A percentile compares a stretch with the other conserved stretches of the same genome.
Conservation (phyloP, 35 echinoderm and acorn worm genomes). For the Heliocidaris erythrogramma region DNA sequence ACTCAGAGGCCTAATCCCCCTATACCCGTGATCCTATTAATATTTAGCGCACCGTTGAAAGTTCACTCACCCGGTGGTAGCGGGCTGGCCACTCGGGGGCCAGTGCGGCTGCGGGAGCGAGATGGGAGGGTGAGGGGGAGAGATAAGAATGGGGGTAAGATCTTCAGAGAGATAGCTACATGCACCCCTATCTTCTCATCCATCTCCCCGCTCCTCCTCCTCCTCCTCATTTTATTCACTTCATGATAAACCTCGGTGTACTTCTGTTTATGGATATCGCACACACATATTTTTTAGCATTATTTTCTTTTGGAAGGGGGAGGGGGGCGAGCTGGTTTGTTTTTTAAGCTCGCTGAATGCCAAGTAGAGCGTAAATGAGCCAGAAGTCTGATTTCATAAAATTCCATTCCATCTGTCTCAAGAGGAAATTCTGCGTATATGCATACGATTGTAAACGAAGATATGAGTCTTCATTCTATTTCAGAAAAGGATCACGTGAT, state of each 20-base stretch:
- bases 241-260: neutral
- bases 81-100: constrained; percentile 6
- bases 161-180: neutral
- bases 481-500: neutral
- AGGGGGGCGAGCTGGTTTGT: neutral
- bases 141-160: constrained; percentile 25
- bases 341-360: neutral
- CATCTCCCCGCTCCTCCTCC: neutral
- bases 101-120: neutral
- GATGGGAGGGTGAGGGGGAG: neutral
- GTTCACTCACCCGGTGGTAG: constrained; percentile 37
- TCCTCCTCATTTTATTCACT: neutral
- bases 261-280: neutral
- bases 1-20: neutral
- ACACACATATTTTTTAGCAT: neutral
- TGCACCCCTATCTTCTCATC: neutral
- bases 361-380: neutral
- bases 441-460: neutral
- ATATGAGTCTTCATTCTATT: neutral
- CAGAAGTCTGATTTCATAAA: neutral
- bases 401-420: neutral
- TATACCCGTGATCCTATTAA: constrained; percentile 25
- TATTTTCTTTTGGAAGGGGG: neutral
- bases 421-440: neutral
- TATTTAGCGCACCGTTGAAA: constrained; percentile 35